These are phyloP conservation scores for Endotricha flammealis DNA, from an alignment of 2,888 invertebrate genomes.

Conservation along the genomic window DNA sequence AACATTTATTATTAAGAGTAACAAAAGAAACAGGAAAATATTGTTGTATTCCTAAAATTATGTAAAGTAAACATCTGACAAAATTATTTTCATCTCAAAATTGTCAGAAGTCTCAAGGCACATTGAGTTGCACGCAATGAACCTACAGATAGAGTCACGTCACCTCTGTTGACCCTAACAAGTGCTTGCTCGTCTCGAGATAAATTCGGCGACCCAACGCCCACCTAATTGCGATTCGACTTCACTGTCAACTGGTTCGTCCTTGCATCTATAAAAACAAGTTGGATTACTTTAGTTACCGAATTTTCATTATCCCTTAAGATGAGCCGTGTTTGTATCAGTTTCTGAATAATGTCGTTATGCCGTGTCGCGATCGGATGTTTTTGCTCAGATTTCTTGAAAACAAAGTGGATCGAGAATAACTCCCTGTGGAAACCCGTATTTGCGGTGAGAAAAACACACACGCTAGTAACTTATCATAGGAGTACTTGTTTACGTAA, in stretches of 20 bases:
- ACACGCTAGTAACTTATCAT: no score
- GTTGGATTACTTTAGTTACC: not conserved
- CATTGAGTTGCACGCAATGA: no score
- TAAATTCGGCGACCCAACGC: slow-evolving; percentile 11
- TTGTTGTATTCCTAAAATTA: no score
- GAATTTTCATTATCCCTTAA: not conserved
- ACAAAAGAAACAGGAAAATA: no score
- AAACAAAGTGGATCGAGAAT: not conserved
- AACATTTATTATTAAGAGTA: no score
- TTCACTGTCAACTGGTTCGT: slow-evolving; percentile 3
- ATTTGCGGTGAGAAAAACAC: not conserved
- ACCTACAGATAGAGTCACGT: not conserved
- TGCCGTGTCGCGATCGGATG: not conserved
- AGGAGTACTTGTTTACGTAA: not conserved
- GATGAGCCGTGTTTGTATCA: not conserved
- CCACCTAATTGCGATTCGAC: slow-evolving; percentile 7
- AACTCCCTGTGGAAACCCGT: not conserved
- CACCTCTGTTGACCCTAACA: slow-evolving; percentile 9
- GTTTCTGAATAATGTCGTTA: not conserved
- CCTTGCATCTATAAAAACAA: slow-evolving; percentile 5
- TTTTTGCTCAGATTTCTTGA: not conserved
- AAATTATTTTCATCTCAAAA: no score
- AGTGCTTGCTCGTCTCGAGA: slow-evolving; percentile 3
- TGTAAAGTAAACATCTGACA: no score
- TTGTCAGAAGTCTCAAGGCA: no score